These are phyloP conservation scores for Drosophila picticornis DNA, from an alignment of 2,888 invertebrate genomes.

Conservation along the genomic window DNA sequence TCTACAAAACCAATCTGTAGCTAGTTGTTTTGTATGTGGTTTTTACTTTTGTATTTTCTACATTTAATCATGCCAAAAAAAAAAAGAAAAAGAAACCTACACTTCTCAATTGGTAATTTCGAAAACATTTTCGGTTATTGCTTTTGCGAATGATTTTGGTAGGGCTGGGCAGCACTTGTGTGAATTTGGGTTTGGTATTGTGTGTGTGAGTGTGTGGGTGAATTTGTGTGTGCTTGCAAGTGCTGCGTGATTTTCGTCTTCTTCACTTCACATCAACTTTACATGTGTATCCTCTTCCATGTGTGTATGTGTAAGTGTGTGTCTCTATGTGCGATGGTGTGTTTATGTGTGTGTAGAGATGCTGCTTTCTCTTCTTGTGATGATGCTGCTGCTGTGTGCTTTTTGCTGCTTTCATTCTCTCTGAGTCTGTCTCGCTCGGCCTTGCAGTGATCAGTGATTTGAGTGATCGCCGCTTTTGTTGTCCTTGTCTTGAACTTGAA, in stretches of 20 bases:
- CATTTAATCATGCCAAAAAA: slow-evolving; percentile 5
- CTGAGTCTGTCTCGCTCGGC: slow-evolving; percentile 12
- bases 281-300: background rate
- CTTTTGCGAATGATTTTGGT: slow-evolving; percentile 24
- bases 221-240: slow-evolving; percentile 5
- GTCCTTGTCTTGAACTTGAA: slow-evolving; percentile 4
- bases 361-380: background rate
- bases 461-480: slow-evolving; percentile 1
- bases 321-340: background rate
- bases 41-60: background rate
- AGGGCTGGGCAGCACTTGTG: slow-evolving; percentile 26
- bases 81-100: slow-evolving; percentile 5
- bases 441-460: slow-evolving; percentile 6
- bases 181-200: slow-evolving; percentile 2
- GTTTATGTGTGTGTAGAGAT: no score
- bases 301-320: background rate
- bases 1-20: slow-evolving; percentile 29
- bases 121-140: slow-evolving; percentile 25
- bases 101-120: slow-evolving; percentile 2
- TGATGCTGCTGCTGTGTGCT: background rate
- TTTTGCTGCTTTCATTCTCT: background rate
- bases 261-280: background rate
- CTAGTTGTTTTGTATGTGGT: background rate
- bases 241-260: slow-evolving; percentile 19
- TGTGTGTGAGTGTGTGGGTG: background rate